A percentile compares a stretch with the other conserved stretches of the same genome.
Conservation (phyloP, 2,113 vertebrate species). For the Ctenomys sociabilis region DNA sequence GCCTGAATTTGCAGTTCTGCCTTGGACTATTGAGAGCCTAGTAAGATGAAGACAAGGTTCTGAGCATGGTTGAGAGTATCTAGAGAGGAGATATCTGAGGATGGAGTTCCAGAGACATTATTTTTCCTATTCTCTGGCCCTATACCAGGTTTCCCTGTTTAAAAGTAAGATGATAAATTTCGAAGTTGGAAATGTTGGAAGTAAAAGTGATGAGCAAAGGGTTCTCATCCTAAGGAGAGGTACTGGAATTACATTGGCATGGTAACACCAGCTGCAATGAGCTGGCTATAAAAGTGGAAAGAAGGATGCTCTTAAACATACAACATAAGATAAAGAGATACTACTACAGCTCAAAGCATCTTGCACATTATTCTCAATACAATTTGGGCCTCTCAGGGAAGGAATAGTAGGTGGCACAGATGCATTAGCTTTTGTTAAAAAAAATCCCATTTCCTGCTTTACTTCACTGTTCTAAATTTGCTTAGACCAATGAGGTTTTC, state of each 20-base stretch:
- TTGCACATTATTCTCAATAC: not conserved
- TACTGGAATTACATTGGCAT: not conserved
- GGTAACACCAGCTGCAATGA: not conserved
- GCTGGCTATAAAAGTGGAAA: not conserved
- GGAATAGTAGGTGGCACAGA: not conserved
- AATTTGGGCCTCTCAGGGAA: not conserved
- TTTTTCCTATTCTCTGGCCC: not conserved
- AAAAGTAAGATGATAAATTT: not conserved
- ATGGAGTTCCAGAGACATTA: not conserved
- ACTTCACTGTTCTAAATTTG: slow-evolving; percentile 26
- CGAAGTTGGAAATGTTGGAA: not conserved
- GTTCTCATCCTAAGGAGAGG: not conserved
- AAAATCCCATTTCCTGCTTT: not conserved
- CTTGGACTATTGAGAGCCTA: not conserved
- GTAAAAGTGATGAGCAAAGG: not conserved
- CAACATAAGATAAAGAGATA: not conserved
- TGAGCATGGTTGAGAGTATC: not conserved
- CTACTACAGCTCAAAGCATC: not conserved
- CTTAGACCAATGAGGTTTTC: not conserved
- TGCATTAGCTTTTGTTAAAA: not conserved
- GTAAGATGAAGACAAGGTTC: not conserved
- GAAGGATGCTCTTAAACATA: not conserved
- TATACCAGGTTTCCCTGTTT: not conserved
- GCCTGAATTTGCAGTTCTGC: not conserved
- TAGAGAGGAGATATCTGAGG: not conserved